Conservation (phyloP, 2,888 invertebrate genomes). For the Dastarcus helophoroides region DNA sequence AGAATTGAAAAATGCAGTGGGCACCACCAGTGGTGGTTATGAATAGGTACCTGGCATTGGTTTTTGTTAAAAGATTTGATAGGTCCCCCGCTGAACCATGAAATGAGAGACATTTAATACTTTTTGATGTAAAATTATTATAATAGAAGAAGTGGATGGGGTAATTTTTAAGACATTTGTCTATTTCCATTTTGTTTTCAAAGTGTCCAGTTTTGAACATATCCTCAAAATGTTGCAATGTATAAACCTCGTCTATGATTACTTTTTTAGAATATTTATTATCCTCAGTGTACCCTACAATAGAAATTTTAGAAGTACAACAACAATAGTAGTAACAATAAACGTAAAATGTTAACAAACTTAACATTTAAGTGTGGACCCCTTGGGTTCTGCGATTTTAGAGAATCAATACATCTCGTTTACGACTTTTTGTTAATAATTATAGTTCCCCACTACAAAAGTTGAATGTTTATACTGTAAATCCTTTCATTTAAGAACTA, state of each 20-base stretch:
- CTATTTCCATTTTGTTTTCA: constrained; percentile 66
- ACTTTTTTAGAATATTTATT: constrained; percentile 31
- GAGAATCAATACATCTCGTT: no score
- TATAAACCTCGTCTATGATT: constrained; percentile 62
- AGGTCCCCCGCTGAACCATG: constrained; percentile 66
- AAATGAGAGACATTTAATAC: constrained; percentile 66
- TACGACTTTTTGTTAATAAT: no score
- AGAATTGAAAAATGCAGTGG: constrained; percentile 1
- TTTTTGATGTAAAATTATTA: constrained; percentile 50
- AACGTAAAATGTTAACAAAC: no score
- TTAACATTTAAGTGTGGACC: no score
- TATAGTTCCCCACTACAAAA: no score
- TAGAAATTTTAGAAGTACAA: neutral
- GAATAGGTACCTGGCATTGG: constrained; percentile 39
- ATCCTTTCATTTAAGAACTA: no score
- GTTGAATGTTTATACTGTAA: no score
- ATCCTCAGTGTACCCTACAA: neutral
- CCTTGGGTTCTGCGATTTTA: no score
- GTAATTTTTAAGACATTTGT: constrained; percentile 40
- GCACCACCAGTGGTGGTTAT: no score
- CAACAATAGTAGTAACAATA: no score
- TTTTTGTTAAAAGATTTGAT: constrained; percentile 45
- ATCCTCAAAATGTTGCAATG: constrained; percentile 75
- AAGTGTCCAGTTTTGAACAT: constrained; percentile 75
- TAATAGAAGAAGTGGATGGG: constrained; percentile 60